Percentiles rank a stretch among this genome's conserved stretches.
These are phyloP conservation scores for Eupsilia transversa DNA, from an alignment of 2,888 invertebrate genomes.

Conservation along the genomic window DNA sequence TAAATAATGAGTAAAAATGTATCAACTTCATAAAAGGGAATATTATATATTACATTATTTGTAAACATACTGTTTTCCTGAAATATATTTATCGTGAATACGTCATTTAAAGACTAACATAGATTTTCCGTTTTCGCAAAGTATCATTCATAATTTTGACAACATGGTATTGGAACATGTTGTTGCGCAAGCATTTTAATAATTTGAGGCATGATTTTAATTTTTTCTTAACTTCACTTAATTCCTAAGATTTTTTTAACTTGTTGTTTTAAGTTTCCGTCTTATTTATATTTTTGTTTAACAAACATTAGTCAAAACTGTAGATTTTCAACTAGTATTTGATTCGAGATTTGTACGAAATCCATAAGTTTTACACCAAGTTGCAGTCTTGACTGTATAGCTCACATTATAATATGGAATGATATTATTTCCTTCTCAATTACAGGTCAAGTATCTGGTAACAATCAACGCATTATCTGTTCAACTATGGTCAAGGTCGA, in stretches of 20 bases:
- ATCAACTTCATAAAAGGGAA: not conserved
- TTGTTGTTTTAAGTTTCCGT: too few species aligned
- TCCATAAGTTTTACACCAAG: not conserved
- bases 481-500: conserved; percentile 67
- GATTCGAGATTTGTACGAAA: not conserved
- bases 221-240: not conserved
- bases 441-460: conserved; percentile 63
- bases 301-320: not conserved
- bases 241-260: not conserved
- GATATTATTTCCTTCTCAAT: conserved; percentile 46
- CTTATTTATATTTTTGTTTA: not conserved
- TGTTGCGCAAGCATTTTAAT: not conserved
- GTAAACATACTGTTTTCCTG: conserved; percentile 9
- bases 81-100: not conserved
- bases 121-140: not conserved
- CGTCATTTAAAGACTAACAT: not conserved
- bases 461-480: conserved; percentile 57
- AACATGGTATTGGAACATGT: not conserved
- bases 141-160: not conserved
- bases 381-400: not conserved
- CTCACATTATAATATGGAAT: conserved; percentile 24
- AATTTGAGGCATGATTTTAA: not conserved
- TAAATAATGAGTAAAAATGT: conserved; percentile 17
- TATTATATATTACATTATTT: not conserved
- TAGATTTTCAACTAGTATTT: not conserved